Base-by-base conservation (phyloP, 2,888 invertebrate genomes). In the Dicycla oo region DNA sequence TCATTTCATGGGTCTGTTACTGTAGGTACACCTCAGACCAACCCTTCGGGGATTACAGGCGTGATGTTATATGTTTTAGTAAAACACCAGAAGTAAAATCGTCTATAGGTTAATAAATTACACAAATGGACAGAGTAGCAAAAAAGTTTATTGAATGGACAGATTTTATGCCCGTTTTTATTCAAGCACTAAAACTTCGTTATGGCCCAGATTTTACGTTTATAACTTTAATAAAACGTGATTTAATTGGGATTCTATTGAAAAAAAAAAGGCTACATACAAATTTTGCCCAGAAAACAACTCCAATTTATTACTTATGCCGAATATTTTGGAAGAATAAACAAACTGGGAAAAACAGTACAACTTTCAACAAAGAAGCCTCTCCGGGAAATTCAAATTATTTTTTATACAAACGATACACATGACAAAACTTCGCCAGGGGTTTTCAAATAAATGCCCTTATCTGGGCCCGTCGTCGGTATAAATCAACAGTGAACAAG, bases 401-500 rank as follows among this genome's bases (percentile, higher is more conserved):
- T 77, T 83, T 80, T 87, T 90, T 83, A 82, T 86, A 87, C 83
- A 82, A 82, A 87, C 85, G 87, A 88, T 87, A 87, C 85, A 88
- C 84, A 82, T 78, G 79, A 80, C 78, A 88, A 90, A 88, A 90
- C 88, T 90, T 86, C 83, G 76, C 81, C 75, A 78, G 70, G 69
- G 87, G 78, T 80, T 88, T 88, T 83, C 82, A 86, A 88, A 89
- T 90, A 90, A 91, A 91, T 90, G 90, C 87, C 85, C 88, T 89
- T 92, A 92, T 93, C 91, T 91, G 86, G 79, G 69, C 71, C 82
- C 88, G 88, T 88, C 89, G 87, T 89, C 87, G 88, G 88, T 91
- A 92, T 92, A 91, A 92, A 93, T 91, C 91, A 89, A 84, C 83
- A 86, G 74, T 86, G 89, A 89, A 91, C 87, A 87, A 88, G 87